Evolutionary conservation across 1,140 invertebrate genomes (phyloP).

Genomic region (Leucophenga varia): DNA sequence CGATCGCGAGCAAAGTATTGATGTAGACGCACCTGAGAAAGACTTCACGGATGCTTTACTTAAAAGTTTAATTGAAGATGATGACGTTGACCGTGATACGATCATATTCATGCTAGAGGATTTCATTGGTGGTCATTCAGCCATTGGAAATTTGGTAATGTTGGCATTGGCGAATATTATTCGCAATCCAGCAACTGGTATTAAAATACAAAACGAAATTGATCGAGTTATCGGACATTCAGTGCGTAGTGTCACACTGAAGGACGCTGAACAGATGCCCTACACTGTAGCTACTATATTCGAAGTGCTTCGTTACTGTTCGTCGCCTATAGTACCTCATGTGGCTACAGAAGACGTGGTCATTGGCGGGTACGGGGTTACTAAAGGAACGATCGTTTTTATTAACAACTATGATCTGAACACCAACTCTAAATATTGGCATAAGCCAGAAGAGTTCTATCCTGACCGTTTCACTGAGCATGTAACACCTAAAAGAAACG

Average conservation of each 20-base stretch:
- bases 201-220: slow-evolving; percentile 70
- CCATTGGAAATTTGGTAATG: slow-evolving; percentile 81
- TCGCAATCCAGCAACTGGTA: slow-evolving; percentile 64
- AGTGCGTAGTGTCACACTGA: slow-evolving; percentile 62
- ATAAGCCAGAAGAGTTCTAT: slow-evolving; percentile 69
- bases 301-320: slow-evolving; percentile 76
- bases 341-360: slow-evolving; percentile 76
- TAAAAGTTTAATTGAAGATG: slow-evolving; percentile 65
- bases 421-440: slow-evolving; percentile 73
- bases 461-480: slow-evolving; percentile 68
- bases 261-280: slow-evolving; percentile 69
- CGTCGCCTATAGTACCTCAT: slow-evolving; percentile 89
- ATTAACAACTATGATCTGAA: slow-evolving; percentile 88
- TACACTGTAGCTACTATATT: slow-evolving; percentile 81
- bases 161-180: slow-evolving; percentile 71
- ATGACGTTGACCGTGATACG: slow-evolving; percentile 64
- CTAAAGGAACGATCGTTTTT: slow-evolving; percentile 81
- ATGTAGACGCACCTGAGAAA: slow-evolving; percentile 60
- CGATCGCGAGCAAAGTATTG: slow-evolving; percentile 61
- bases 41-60: slow-evolving; percentile 78
- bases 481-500: too few relatives aligned
- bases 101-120: slow-evolving; percentile 81
- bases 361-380: slow-evolving; percentile 73
- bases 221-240: slow-evolving; percentile 61
- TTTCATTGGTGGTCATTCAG: slow-evolving; percentile 84